Conservation (phyloP, 2,888 invertebrate genomes). For the Cecidostiba fungosa region DNA sequence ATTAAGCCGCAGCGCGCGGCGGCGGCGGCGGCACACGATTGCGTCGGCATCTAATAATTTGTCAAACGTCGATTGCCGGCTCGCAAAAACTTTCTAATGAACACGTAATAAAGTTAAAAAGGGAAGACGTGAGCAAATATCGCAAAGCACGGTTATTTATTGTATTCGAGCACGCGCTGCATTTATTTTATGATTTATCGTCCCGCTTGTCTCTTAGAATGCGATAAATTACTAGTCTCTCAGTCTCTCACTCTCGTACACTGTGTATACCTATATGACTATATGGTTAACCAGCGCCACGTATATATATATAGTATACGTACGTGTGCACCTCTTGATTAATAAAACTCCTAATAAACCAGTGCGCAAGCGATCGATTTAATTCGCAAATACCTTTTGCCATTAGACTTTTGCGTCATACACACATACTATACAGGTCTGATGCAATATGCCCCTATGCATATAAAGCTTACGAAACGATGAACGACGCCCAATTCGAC, state of each 20-base stretch:
- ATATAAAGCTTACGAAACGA: not conserved
- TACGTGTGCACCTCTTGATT: constrained; percentile 51
- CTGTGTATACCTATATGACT: not conserved
- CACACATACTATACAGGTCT: not conserved
- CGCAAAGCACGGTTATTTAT: constrained; percentile 62
- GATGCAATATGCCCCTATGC: not conserved
- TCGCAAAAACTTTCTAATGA: constrained; percentile 62
- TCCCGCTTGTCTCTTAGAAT: constrained; percentile 56
- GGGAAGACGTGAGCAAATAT: constrained; percentile 59
- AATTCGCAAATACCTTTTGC: not conserved
- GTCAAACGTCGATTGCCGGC: constrained; percentile 57
- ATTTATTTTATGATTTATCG: constrained; percentile 62
- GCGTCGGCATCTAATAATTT: constrained; percentile 60
- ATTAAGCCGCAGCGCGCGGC: constrained; percentile 41
- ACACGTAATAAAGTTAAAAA: constrained; percentile 58
- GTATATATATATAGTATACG: not conserved
- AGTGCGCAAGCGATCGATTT: constrained; percentile 33
- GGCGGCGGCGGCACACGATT: not conserved
- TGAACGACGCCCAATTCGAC: not conserved
- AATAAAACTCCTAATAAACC: constrained; percentile 62
- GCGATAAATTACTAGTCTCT: constrained; percentile 55
- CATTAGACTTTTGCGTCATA: constrained; percentile 4
- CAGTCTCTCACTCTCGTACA: not conserved
- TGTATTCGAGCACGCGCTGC: constrained; percentile 60
- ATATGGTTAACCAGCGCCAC: constrained; percentile 24